Conservation (phyloP, 2,113 vertebrate genomes). For the Corythornis cristatus region DNA sequence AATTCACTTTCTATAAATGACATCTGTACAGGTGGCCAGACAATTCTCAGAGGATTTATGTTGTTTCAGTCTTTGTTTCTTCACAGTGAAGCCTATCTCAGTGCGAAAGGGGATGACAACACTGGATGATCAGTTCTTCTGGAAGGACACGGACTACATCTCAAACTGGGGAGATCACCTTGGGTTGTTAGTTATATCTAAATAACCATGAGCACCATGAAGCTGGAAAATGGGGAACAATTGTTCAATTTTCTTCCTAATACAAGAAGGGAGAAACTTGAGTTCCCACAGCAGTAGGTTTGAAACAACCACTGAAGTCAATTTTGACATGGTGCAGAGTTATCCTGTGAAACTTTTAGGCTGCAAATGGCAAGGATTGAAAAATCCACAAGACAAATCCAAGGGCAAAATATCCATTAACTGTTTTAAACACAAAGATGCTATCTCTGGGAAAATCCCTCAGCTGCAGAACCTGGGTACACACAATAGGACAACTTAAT, state of each 20-base stretch:
- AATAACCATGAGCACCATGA: background rate
- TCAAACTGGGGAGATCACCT: accelerated
- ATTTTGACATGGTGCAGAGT: accelerated
- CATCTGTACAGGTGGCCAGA: background rate
- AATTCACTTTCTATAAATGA: slow-evolving; percentile 28
- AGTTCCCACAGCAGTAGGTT: background rate
- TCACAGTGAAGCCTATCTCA: background rate
- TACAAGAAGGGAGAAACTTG: background rate
- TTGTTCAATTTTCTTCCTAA: background rate
- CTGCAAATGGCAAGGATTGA: background rate
- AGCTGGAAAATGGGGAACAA: background rate
- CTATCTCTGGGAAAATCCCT: background rate
- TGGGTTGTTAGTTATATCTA: background rate
- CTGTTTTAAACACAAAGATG: background rate
- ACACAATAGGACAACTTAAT: background rate
- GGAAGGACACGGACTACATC: background rate
- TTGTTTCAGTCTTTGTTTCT: background rate
- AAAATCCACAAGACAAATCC: background rate
- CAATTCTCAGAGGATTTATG: background rate
- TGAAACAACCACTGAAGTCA: background rate
- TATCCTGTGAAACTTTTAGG: background rate
- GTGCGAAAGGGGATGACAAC: background rate
- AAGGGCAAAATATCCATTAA: background rate
- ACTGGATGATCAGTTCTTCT: too few species aligned
- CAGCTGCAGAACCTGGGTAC: background rate